Evolutionary conservation across 2,888 invertebrate species (phyloP).

Genomic region (Paralinhomoeus sp.): DNA sequence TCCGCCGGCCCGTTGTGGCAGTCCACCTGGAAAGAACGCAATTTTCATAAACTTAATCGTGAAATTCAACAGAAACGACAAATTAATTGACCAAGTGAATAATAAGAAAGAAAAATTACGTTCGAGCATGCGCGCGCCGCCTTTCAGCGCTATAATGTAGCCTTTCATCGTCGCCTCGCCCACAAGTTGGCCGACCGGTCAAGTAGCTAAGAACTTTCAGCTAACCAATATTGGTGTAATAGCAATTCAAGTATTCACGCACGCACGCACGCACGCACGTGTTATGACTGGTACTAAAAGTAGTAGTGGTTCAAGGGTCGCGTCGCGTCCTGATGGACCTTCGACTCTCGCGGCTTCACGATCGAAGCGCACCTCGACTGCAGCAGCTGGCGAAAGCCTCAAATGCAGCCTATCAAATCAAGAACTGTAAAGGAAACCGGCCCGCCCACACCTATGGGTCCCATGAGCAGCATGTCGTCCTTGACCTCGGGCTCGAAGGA

Average conservation of each 20-base stretch:
- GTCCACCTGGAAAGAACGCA: background rate
- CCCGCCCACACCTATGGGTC: conserved; percentile 11
- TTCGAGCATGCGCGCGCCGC: conserved; percentile 37
- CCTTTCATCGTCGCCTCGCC: conserved; percentile 36
- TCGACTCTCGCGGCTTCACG: conserved; percentile 28
- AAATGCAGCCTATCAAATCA: background rate
- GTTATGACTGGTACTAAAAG: conserved; percentile 37
- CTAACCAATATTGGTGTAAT: background rate
- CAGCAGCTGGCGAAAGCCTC: conserved; percentile 28
- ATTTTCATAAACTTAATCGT: too few relatives aligned
- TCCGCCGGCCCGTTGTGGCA: conserved; percentile 31
- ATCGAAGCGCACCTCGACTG: conserved; percentile 30
- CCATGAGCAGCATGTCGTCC: conserved; percentile 11
- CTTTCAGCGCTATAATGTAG: conserved; percentile 33
- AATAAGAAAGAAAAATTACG: too few relatives aligned
- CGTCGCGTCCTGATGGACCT: conserved; percentile 36
- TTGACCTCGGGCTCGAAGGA: conserved; percentile 15
- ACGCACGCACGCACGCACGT: conserved; percentile 29
- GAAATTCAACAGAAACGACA: too few relatives aligned
- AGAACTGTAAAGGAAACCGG: too few relatives aligned
- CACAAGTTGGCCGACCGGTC: conserved; percentile 33
- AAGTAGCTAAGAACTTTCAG: conserved; percentile 30
- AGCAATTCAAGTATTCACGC: background rate
- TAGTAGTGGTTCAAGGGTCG: conserved; percentile 35
- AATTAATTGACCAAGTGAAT: too few relatives aligned